Evolutionary conservation across 1,140 invertebrate genomes (phyloP).

Genomic region (Luehdorfia chinensis): DNA sequence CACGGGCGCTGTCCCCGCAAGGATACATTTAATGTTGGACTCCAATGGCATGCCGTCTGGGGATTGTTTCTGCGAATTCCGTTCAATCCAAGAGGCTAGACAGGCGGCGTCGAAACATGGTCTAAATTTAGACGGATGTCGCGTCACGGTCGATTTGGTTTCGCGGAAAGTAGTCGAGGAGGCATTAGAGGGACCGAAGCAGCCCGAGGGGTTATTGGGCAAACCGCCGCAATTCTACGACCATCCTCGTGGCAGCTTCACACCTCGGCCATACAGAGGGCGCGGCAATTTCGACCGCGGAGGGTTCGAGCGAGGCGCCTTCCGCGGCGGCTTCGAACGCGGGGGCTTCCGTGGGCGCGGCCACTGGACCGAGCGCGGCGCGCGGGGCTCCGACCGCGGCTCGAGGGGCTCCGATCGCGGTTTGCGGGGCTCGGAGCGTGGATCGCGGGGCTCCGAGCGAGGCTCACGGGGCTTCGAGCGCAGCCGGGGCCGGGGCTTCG

Average conservation of each 20-base stretch:
- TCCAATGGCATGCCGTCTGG: slow-evolving; percentile 83
- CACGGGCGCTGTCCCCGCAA: slow-evolving; percentile 84
- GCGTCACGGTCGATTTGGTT: slow-evolving; percentile 83
- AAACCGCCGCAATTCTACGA: slow-evolving; percentile 42
- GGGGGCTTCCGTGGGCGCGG: slow-evolving; percentile 41
- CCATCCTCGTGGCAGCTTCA: slow-evolving; percentile 32
- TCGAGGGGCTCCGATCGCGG: too few relatives aligned
- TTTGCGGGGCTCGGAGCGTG: neutral
- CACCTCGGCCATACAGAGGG: slow-evolving; percentile 51
- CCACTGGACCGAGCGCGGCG: slow-evolving; percentile 32
- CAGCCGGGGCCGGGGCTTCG: slow-evolving; percentile 38
- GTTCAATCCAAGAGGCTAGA: slow-evolving; percentile 81
- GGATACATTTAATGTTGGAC: slow-evolving; percentile 88
- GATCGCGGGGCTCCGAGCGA: neutral
- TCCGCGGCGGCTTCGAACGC: slow-evolving; percentile 45
- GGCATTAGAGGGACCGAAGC: slow-evolving; percentile 58
- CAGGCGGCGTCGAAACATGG: slow-evolving; percentile 85
- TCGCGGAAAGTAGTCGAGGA: slow-evolving; percentile 74
- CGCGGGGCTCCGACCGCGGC: too few relatives aligned
- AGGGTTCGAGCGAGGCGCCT: slow-evolving; percentile 38
- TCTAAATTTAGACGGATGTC: slow-evolving; percentile 80
- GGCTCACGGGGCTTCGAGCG: slow-evolving; percentile 30
- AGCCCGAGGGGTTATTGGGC: slow-evolving; percentile 17
- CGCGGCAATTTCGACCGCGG: slow-evolving; percentile 48
- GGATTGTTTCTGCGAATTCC: slow-evolving; percentile 92